Conservation (phyloP, 2,797 vertebrate genomes). For the Pteronotus mesoamericanus region DNA sequence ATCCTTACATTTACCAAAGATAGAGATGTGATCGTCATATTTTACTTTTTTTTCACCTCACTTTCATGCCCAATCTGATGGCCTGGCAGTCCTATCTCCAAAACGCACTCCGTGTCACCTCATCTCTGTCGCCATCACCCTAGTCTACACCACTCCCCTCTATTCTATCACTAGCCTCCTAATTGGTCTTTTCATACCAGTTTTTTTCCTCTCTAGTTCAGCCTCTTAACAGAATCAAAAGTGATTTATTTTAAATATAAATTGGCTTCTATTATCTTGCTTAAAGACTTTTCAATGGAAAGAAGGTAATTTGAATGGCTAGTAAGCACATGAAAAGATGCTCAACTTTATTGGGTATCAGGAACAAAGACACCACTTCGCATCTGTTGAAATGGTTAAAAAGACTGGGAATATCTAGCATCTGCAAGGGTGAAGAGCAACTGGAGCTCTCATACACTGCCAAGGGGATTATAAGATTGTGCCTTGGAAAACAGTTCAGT, state of each 20-base stretch:
- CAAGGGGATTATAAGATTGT: not conserved
- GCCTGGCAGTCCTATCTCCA: not conserved
- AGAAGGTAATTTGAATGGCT: slow-evolving; percentile 4
- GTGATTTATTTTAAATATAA: not conserved
- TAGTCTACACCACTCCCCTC: not conserved
- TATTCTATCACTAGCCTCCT: not conserved
- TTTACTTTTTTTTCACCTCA: not conserved
- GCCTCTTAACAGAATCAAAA: not conserved
- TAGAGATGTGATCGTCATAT: not conserved
- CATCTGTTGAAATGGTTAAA: not conserved
- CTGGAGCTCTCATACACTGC: not conserved
- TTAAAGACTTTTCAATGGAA: not conserved
- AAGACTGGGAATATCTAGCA: not conserved
- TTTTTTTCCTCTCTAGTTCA: not conserved
- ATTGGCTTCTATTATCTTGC: not conserved
- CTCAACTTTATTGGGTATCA: not conserved
- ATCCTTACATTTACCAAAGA: not conserved
- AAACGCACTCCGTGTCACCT: not conserved
- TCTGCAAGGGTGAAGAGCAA: not conserved
- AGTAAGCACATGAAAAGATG: not conserved
- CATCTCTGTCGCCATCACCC: not conserved
- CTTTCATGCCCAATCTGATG: not conserved
- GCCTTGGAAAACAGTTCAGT: not conserved
- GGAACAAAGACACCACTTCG: not conserved
- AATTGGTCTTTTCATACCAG: not conserved